These are phyloP conservation scores for Dissostichus mawsoni DNA, from an alignment of 2,113 vertebrate species.

Conservation along the genomic window DNA sequence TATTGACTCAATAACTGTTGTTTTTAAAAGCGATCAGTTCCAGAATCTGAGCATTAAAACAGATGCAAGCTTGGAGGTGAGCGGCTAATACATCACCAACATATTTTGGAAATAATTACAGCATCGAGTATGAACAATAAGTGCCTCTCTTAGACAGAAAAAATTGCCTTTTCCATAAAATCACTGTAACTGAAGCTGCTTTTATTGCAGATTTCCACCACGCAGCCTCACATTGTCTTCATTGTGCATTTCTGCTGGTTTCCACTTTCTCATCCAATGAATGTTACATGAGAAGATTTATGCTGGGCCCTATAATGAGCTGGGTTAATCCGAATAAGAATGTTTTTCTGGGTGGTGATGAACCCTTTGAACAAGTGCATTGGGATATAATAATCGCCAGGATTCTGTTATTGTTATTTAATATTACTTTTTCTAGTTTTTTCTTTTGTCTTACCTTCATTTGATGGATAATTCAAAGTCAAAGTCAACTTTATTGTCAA, in stretches of 20 bases:
- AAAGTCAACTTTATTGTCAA: no score
- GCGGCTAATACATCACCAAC: slow-evolving; percentile 27
- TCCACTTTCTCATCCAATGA: slow-evolving; percentile 50
- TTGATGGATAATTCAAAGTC: background rate
- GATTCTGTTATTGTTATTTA: background rate
- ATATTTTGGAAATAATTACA: slow-evolving; percentile 59
- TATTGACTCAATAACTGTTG: slow-evolving; percentile 34
- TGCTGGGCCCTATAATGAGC: background rate
- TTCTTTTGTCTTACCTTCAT: slow-evolving; percentile 1
- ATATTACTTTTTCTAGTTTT: background rate
- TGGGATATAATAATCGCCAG: background rate
- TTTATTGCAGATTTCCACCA: slow-evolving; percentile 46
- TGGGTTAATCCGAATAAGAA: background rate
- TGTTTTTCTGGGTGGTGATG: slow-evolving; percentile 2
- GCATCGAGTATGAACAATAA: slow-evolving; percentile 33
- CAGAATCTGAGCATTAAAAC: slow-evolving; percentile 27
- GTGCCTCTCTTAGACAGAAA: slow-evolving; percentile 16
- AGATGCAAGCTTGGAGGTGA: slow-evolving; percentile 34
- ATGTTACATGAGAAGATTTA: slow-evolving; percentile 26
- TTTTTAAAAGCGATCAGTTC: slow-evolving; percentile 48
- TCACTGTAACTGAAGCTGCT: slow-evolving; percentile 39
- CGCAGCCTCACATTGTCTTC: slow-evolving; percentile 49
- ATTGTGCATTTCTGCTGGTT: slow-evolving; percentile 35
- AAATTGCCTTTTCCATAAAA: slow-evolving; percentile 48
- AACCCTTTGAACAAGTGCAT: background rate